These are phyloP conservation scores for Ophion ventricosus DNA, from an alignment of 2,888 invertebrate species.

Conservation along the genomic window DNA sequence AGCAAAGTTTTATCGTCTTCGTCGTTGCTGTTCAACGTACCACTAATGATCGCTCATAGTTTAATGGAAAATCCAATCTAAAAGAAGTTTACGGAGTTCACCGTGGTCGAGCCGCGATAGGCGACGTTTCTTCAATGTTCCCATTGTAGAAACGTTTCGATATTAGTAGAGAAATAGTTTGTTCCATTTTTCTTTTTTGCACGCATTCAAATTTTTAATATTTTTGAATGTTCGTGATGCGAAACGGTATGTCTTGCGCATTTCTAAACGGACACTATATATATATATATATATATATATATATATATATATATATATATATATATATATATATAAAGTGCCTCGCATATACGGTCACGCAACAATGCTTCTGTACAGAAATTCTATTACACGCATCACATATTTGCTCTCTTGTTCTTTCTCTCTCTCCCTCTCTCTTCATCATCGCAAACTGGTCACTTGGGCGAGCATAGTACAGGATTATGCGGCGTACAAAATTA, in stretches of 20 bases:
- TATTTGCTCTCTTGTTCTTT: slow-evolving; percentile 5
- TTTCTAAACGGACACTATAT: neutral
- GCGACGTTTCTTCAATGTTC: slow-evolving; percentile 17
- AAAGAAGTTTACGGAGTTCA: slow-evolving; percentile 17
- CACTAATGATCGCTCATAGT: slow-evolving; percentile 40
- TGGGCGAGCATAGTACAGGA: neutral
- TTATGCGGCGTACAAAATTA: neutral
- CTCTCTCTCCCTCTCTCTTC: neutral
- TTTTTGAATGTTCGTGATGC: slow-evolving; percentile 24
- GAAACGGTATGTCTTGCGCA: neutral
- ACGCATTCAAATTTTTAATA: slow-evolving; percentile 53
- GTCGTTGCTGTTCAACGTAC: slow-evolving; percentile 28
- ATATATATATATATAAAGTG: too few species aligned
- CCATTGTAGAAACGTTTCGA: slow-evolving; percentile 45
- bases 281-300: too few species aligned
- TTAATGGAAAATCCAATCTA: slow-evolving; percentile 24
- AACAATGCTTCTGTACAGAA: slow-evolving; percentile 51
- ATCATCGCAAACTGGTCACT: neutral
- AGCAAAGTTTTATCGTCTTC: slow-evolving; percentile 19
- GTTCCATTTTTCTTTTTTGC: slow-evolving; percentile 69
- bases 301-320: too few species aligned
- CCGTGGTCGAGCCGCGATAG: neutral
- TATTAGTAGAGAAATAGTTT: slow-evolving; percentile 77
- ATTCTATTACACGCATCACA: slow-evolving; percentile 51
- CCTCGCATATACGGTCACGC: slow-evolving; percentile 3